Evolutionary conservation across 2,888 invertebrate genomes (phyloP).

Genomic region (Colostygia pectinataria): DNA sequence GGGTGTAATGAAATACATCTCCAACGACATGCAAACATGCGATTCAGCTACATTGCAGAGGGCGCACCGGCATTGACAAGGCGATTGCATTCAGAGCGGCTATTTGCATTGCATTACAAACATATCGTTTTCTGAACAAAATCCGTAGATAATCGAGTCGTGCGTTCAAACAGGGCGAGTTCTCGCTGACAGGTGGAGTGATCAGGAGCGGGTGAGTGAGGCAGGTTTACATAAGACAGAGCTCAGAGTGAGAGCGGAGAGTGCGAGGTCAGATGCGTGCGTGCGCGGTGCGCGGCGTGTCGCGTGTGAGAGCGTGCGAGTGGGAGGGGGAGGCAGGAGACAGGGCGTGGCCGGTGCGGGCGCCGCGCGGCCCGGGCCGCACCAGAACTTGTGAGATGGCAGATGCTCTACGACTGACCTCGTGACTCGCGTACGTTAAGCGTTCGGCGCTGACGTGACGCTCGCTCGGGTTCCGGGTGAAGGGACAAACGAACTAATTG

Average conservation of each 20-base stretch:
- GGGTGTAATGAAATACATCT: neutral
- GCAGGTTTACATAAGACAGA: constrained; percentile 29
- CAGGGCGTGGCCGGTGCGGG: constrained; percentile 34
- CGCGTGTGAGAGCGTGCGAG: constrained; percentile 22
- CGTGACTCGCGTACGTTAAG: constrained; percentile 68
- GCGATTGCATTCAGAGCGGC: constrained; percentile 2
- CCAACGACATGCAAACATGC: constrained; percentile 39
- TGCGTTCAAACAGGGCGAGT: constrained; percentile 33
- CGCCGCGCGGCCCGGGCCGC: constrained; percentile 53
- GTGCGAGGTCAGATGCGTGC: constrained; percentile 50
- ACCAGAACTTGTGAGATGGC: constrained; percentile 84
- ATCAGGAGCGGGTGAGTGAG: constrained; percentile 3
- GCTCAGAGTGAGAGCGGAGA: constrained; percentile 39
- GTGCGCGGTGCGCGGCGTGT: constrained; percentile 35
- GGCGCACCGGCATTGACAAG: constrained; percentile 9
- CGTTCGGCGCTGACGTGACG: constrained; percentile 58
- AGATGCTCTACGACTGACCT: constrained; percentile 80
- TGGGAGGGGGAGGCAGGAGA: constrained; percentile 20
- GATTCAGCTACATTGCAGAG: constrained; percentile 40
- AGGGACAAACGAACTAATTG: constrained; percentile 62
- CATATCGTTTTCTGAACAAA: neutral
- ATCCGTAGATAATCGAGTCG: constrained; percentile 13
- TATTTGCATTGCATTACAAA: constrained; percentile 3
- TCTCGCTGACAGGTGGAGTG: constrained; percentile 29
- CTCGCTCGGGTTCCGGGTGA: constrained; percentile 66